Conservation (phyloP, 2,797 vertebrate species). For the Anableps anableps region DNA sequence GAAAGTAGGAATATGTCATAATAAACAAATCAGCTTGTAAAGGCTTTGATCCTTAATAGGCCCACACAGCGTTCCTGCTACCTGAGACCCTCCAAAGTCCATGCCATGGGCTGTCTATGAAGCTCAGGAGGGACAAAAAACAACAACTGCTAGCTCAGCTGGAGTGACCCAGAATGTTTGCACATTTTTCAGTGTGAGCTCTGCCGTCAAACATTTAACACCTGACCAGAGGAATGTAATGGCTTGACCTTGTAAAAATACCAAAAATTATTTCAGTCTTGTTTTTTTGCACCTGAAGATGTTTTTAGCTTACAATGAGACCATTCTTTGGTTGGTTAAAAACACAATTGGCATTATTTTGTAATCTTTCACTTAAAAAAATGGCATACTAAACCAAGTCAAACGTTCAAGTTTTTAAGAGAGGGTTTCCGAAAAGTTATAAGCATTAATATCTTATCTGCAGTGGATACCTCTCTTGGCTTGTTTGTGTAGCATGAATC, state of each 20-base stretch:
- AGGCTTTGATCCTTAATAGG: slow-evolving; percentile 40
- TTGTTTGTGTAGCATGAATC: background rate
- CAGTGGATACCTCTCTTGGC: background rate
- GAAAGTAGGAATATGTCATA: slow-evolving; percentile 2
- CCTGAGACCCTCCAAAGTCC: slow-evolving; percentile 38
- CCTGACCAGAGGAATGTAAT: slow-evolving; percentile 69
- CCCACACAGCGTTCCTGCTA: slow-evolving; percentile 48
- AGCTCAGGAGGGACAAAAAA: slow-evolving; percentile 49
- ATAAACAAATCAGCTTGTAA: background rate
- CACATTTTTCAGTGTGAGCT: slow-evolving; percentile 70
- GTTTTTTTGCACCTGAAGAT: slow-evolving; percentile 14
- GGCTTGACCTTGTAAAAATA: slow-evolving; percentile 46
- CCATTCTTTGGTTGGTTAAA: background rate
- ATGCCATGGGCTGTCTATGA: slow-evolving; percentile 51
- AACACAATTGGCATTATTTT: background rate
- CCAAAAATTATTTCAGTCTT: slow-evolving; percentile 24
- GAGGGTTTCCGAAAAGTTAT: background rate
- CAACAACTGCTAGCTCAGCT: slow-evolving; percentile 78
- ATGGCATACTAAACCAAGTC: background rate
- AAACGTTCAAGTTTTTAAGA: background rate
- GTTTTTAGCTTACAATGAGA: background rate
- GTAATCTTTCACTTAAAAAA: background rate
- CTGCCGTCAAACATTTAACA: slow-evolving; percentile 64
- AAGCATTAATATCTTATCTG: background rate
- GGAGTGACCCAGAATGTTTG: slow-evolving; percentile 70